A percentile compares a stretch with the other conserved stretches of the same genome.
Conservation (phyloP, 2,797 vertebrate genomes). For the Hippocampus kuda region DNA sequence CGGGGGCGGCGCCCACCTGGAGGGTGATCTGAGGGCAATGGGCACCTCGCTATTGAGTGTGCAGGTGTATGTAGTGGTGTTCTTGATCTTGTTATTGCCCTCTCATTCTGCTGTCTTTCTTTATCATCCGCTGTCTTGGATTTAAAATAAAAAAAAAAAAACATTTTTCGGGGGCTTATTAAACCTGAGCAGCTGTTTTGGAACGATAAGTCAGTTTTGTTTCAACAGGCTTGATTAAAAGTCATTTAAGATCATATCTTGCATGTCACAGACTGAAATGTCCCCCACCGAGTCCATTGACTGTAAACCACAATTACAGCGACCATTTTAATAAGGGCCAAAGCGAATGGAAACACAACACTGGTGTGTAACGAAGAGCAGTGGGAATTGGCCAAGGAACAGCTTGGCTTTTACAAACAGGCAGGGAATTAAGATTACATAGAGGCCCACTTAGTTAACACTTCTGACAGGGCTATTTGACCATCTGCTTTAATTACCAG, state of each 20-base stretch:
- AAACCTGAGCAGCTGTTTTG: conserved; percentile 38
- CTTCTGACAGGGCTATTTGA: conserved; percentile 57
- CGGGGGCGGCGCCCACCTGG: too few species aligned
- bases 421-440: conserved; percentile 43
- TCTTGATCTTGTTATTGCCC: conserved; percentile 16
- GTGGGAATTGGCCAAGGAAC: conserved; percentile 37
- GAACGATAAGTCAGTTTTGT: conserved; percentile 32
- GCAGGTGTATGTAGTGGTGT: conserved; percentile 18
- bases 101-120: conserved; percentile 4
- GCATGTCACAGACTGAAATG: conserved; percentile 24
- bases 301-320: conserved; percentile 42
- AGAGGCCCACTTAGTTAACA: conserved; percentile 50
- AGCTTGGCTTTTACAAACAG: conserved; percentile 38
- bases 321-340: conserved; percentile 44
- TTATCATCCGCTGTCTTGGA: conserved; percentile 8
- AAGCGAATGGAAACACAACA: conserved; percentile 43
- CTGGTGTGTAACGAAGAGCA: conserved; percentile 35
- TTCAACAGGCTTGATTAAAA: conserved; percentile 44
- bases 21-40: too few species aligned
- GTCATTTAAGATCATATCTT: conserved; percentile 41
- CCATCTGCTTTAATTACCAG: conserved; percentile 70
- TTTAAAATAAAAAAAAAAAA: conserved; percentile 18
- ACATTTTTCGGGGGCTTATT: conserved; percentile 25
- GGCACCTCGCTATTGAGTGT: background rate
- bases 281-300: conserved; percentile 34